Evolutionary conservation across 2,113 vertebrate species (phyloP).

Genomic region (Lonchura striata): DNA sequence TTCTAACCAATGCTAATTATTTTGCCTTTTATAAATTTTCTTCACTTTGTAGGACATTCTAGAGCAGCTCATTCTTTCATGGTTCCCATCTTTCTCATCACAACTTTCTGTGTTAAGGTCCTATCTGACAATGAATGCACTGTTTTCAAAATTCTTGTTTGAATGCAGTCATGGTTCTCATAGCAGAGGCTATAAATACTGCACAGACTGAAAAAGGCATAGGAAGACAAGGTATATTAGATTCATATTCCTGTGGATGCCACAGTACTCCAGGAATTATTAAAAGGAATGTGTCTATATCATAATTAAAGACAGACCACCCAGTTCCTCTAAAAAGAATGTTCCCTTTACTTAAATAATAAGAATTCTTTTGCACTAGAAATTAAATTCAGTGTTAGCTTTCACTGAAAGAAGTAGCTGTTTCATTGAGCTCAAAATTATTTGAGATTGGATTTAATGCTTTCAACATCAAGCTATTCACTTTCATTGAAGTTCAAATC

Average conservation of each 20-base stretch:
- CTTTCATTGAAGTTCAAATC: neutral
- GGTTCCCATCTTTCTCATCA: neutral
- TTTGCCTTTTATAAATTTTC: neutral
- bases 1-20: neutral
- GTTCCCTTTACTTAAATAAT: neutral
- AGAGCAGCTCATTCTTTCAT: neutral
- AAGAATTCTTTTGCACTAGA: neutral
- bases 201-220: neutral
- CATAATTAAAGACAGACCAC: neutral
- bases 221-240: neutral
- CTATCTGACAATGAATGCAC: neutral
- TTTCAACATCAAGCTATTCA: neutral
- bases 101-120: neutral
- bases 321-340: neutral
- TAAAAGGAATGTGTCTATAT: neutral
- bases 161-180: neutral
- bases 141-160: neutral
- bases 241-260: neutral
- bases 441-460: neutral
- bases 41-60: neutral
- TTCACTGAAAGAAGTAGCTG: neutral
- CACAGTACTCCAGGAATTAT: neutral
- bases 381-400: neutral
- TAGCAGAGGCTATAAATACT: neutral
- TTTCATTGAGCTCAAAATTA: neutral